Evolutionary conservation across 2,797 vertebrate species (phyloP).

Genomic region (Rhodeus uyekii): DNA sequence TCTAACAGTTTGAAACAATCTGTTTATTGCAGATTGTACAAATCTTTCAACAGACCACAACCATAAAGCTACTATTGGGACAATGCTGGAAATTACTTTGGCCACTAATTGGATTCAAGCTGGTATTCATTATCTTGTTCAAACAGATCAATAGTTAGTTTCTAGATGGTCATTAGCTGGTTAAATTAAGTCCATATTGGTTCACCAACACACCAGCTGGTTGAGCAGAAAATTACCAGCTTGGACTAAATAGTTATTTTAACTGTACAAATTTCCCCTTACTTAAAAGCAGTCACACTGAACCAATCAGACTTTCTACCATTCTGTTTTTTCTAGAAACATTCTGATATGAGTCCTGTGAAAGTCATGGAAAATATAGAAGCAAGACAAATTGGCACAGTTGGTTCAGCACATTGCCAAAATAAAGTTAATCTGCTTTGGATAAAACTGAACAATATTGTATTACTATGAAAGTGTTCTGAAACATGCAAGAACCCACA

Average conservation of each 20-base stretch:
- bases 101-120: neutral
- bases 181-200: neutral
- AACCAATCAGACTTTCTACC: neutral
- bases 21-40: neutral
- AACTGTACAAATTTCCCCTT: neutral
- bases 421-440: neutral
- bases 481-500: neutral
- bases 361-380: neutral
- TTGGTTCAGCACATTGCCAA: neutral
- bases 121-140: neutral
- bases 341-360: neutral
- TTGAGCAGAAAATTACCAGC: neutral
- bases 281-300: neutral
- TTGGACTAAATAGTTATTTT: neutral
- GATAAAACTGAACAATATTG: neutral
- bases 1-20: neutral
- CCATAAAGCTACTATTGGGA: neutral
- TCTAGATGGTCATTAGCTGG: neutral
- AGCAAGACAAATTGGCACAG: neutral
- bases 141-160: neutral
- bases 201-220: neutral
- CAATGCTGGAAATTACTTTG: neutral
- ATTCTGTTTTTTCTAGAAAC: neutral
- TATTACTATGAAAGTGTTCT: neutral
- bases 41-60: neutral